Percentiles rank a stretch among this genome's conserved stretches.
Evolutionary conservation across 2,797 vertebrate species (phyloP).

Genomic region (Kryptolebias ocellatus): DNA sequence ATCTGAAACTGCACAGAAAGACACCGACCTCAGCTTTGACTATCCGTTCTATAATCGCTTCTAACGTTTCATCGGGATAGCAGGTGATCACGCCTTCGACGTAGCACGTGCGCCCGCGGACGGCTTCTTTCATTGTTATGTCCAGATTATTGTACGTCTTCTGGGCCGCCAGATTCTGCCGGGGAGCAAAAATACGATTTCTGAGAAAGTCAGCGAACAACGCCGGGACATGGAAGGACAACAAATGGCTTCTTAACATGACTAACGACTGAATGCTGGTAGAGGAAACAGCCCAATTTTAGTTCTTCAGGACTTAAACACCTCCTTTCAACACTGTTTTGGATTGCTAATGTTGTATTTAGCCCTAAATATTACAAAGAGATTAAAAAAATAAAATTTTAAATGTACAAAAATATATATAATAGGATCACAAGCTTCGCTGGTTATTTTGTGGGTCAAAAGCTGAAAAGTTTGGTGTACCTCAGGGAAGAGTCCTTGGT

Average conservation of each 20-base stretch:
- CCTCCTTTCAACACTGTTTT: too few species aligned
- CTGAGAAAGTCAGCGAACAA: background rate
- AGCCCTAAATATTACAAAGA: too few species aligned
- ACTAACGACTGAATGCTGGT: too few species aligned
- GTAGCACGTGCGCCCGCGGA: slow-evolving; percentile 79
- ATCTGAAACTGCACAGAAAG: background rate
- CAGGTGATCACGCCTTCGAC: slow-evolving; percentile 91
- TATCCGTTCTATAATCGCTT: slow-evolving; percentile 86
- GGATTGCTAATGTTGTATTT: too few species aligned
- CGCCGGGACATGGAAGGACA: background rate
- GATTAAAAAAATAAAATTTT: too few species aligned
- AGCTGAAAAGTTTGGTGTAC: background rate
- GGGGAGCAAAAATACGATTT: background rate
- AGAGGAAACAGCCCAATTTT: too few species aligned
- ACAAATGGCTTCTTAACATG: too few species aligned
- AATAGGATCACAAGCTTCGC: too few species aligned
- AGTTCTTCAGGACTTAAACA: too few species aligned
- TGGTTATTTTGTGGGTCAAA: too few species aligned
- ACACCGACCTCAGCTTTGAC: slow-evolving; percentile 85
- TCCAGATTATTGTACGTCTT: slow-evolving; percentile 92
- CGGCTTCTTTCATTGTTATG: slow-evolving; percentile 86
- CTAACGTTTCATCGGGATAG: slow-evolving; percentile 87
- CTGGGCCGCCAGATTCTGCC: slow-evolving; percentile 93
- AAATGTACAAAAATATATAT: too few species aligned
- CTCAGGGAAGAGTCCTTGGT: background rate